Evolutionary conservation across 2,888 invertebrate genomes (phyloP).

Genomic region (Stenurella melanura): DNA sequence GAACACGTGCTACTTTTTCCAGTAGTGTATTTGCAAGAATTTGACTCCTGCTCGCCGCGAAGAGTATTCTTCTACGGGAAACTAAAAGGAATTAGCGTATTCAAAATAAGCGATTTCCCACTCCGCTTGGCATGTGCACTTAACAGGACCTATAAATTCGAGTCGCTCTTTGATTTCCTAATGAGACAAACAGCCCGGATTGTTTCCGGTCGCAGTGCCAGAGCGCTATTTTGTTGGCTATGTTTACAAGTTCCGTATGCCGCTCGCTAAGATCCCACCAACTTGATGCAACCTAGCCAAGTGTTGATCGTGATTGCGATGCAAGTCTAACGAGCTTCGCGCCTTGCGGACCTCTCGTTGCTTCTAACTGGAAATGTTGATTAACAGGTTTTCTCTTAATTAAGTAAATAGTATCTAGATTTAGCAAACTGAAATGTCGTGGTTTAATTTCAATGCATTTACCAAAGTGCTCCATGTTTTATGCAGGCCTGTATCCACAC

Average conservation of each 20-base stretch:
- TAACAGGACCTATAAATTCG: constrained; percentile 66
- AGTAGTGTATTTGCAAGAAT: too few relatives aligned
- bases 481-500: background rate
- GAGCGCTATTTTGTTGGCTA: constrained; percentile 63
- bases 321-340: constrained; percentile 36
- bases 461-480: background rate
- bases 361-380: constrained; percentile 31
- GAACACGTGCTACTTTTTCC: too few relatives aligned
- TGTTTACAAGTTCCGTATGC: constrained; percentile 54
- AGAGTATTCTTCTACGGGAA: background rate
- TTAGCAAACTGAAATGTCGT: constrained; percentile 2
- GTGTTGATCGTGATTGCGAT: constrained; percentile 57
- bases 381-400: constrained; percentile 39
- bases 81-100: constrained; percentile 40
- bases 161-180: constrained; percentile 69
- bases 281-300: constrained; percentile 36
- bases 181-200: constrained; percentile 68
- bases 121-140: constrained; percentile 59
- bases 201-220: constrained; percentile 65
- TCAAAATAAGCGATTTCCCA: constrained; percentile 37
- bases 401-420: constrained; percentile 37
- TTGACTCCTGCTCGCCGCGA: background rate
- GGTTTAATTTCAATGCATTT: constrained; percentile 14
- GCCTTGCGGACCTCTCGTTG: constrained; percentile 33
- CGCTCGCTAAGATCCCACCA: background rate